Percentiles rank a stretch among this genome's conserved stretches.
Evolutionary conservation across 2,113 vertebrate species (phyloP).

Genomic region (Ciconia maguari): DNA sequence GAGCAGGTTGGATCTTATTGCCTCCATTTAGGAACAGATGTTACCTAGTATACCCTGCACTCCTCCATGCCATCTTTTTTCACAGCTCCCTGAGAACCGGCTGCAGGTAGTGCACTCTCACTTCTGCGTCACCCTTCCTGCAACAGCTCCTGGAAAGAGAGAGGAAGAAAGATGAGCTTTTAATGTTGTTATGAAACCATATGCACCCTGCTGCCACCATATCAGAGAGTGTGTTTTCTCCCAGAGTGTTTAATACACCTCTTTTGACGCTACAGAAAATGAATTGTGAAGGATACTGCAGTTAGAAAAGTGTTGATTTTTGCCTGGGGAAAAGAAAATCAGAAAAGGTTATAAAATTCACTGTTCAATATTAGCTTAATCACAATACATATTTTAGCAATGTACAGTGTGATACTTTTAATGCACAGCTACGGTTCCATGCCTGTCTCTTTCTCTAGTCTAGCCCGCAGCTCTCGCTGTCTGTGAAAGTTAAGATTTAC

Average conservation of each 20-base stretch:
- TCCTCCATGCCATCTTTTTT: neutral
- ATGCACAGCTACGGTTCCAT: neutral
- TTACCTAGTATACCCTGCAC: neutral
- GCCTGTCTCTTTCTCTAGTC: neutral
- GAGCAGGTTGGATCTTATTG: neutral
- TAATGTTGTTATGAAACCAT: slow-evolving; percentile 25
- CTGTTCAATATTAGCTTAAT: slow-evolving; percentile 51
- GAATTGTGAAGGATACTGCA: neutral
- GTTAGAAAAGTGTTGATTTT: slow-evolving; percentile 35
- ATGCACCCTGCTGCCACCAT: slow-evolving; percentile 13
- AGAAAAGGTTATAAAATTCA: slow-evolving; percentile 18
- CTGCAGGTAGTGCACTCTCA: neutral
- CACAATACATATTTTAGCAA: slow-evolving; percentile 39
- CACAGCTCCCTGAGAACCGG: neutral
- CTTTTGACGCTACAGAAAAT: slow-evolving; percentile 14
- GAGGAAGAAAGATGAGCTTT: slow-evolving; percentile 40
- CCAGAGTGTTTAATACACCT: slow-evolving; percentile 25
- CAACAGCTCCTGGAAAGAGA: slow-evolving; percentile 34
- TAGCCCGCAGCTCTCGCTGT: slow-evolving; percentile 10
- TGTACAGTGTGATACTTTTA: neutral
- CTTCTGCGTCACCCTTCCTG: neutral
- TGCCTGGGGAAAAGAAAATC: slow-evolving; percentile 49
- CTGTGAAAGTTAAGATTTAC: slow-evolving; percentile 58
- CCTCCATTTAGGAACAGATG: slow-evolving; percentile 47
- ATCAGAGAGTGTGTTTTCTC: neutral